Percentiles rank a stretch among this genome's conserved stretches.
phyloP scores from a whole-genome alignment of 1,140 invertebrate genomes.

The Ceratitis capitata region DNA sequence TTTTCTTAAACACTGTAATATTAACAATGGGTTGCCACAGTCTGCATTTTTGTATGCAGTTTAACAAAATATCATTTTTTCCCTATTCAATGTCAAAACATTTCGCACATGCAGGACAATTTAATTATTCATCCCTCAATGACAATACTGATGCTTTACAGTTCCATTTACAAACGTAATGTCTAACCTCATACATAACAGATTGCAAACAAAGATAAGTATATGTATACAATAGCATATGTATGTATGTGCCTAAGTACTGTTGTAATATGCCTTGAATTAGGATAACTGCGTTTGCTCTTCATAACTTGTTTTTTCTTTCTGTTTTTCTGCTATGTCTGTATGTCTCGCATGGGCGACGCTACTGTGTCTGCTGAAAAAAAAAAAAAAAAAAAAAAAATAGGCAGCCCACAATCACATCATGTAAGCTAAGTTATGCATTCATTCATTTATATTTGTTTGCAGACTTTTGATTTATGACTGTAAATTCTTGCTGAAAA shows the following conservation, averaged over 20 bases:
- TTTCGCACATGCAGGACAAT: not conserved
- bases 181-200: not conserved
- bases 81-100: not conserved
- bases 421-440: not conserved
- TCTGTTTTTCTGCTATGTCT: not conserved
- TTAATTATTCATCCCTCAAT: conserved; percentile 17
- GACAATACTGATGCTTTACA: not conserved
- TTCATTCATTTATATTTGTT: conserved; percentile 2
- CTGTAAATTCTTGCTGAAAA: not conserved
- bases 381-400: not conserved
- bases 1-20: not conserved
- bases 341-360: not conserved
- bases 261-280: not conserved
- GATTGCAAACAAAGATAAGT: not conserved
- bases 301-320: not conserved
- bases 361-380: not conserved
- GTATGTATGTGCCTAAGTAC: not conserved
- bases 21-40: not conserved
- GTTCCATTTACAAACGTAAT: not conserved
- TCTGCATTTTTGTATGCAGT: not conserved
- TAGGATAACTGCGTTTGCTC: not conserved
- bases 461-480: conserved; percentile 18
- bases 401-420: not conserved
- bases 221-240: not conserved
- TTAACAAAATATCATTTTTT: not conserved